These are phyloP conservation scores for Sarcophaga carnaria DNA, from an alignment of 2,888 invertebrate genomes.

Conservation along the genomic window DNA sequence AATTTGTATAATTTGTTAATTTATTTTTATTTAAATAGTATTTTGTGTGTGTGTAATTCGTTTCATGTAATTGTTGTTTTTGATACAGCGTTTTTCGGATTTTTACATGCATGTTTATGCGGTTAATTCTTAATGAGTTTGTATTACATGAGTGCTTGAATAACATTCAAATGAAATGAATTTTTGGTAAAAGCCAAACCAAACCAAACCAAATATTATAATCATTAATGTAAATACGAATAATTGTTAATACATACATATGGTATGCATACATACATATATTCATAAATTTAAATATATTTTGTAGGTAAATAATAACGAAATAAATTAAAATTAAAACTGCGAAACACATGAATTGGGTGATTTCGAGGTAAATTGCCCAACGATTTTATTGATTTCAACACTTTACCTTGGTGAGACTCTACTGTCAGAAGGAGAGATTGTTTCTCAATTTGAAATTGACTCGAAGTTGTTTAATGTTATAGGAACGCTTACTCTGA, in stretches of 20 bases:
- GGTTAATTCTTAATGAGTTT: conserved; percentile 68
- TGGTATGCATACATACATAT: background rate
- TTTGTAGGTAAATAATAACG: conserved; percentile 27
- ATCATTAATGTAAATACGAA: conserved; percentile 56
- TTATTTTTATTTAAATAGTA: conserved; percentile 62
- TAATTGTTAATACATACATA: background rate
- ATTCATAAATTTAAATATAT: conserved; percentile 3
- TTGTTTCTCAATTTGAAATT: too few relatives aligned
- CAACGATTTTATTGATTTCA: too few relatives aligned
- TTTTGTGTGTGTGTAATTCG: conserved; percentile 30
- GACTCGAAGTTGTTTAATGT: too few relatives aligned
- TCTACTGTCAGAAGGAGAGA: too few relatives aligned
- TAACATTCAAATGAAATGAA: conserved; percentile 59
- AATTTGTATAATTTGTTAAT: conserved; percentile 50
- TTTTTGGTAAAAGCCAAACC: conserved; percentile 31
- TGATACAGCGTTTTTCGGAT: background rate
- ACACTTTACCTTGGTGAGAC: too few relatives aligned
- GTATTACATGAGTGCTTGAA: conserved; percentile 62
- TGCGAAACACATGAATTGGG: background rate
- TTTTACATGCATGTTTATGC: conserved; percentile 64
- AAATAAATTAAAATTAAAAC: conserved; percentile 51
- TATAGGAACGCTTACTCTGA: too few relatives aligned
- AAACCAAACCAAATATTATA: conserved; percentile 39
- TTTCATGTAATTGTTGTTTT: conserved; percentile 15
- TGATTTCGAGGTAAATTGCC: too few relatives aligned